Conservation (phyloP, 2,797 vertebrate genomes). For the Momotus momota region DNA sequence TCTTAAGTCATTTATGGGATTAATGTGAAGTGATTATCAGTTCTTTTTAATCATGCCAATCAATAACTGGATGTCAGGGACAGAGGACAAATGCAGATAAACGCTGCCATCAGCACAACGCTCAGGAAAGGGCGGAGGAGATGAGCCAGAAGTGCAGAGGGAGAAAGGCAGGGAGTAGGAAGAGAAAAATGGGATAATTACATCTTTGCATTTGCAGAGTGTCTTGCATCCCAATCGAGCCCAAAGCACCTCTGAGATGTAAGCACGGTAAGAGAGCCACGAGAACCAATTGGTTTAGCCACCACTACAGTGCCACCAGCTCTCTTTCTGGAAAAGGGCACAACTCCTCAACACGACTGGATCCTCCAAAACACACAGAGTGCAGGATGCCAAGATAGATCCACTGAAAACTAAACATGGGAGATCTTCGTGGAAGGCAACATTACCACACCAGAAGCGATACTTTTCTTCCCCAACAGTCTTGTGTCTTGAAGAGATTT, state of each 20-base stretch:
- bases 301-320: neutral
- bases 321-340: neutral
- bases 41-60: slow-evolving; percentile 80
- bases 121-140: slow-evolving; percentile 46
- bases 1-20: slow-evolving; percentile 91
- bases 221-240: slow-evolving; percentile 28
- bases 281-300: neutral
- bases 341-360: neutral
- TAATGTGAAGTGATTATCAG: slow-evolving; percentile 85
- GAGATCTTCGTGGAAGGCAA: fast-evolving
- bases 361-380: neutral
- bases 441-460: fast-evolving
- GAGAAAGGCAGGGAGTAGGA: slow-evolving; percentile 24
- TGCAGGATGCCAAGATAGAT: fast-evolving
- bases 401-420: neutral
- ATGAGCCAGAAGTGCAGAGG: slow-evolving; percentile 7
- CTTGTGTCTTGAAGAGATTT: neutral
- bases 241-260: neutral
- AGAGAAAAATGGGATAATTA: slow-evolving; percentile 66
- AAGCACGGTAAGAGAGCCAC: neutral
- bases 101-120: slow-evolving; percentile 76
- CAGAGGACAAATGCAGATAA: slow-evolving; percentile 74
- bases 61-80: slow-evolving; percentile 69
- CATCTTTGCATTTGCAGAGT: slow-evolving; percentile 22
- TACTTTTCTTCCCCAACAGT: neutral